phyloP scores from a whole-genome alignment of 2,113 vertebrate species.

The Dasypus novemcinctus region DNA sequence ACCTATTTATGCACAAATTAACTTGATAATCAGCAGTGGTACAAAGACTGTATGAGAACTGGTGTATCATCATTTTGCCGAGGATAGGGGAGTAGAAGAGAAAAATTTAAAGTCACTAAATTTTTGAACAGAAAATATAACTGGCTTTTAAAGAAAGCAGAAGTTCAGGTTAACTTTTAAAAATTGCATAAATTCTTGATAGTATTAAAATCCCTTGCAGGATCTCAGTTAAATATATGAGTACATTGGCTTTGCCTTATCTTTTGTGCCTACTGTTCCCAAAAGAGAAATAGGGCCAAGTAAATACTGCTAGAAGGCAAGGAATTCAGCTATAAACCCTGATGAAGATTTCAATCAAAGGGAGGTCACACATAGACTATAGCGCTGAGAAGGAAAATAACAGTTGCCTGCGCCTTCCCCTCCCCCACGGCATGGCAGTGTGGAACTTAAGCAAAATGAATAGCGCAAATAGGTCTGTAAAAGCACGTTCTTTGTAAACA shows the following conservation, averaged over 20 bases:
- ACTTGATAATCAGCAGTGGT: constrained; percentile 12
- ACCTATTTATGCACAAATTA: constrained; percentile 47
- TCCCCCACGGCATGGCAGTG: neutral
- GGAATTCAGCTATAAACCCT: constrained; percentile 53
- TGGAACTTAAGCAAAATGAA: constrained; percentile 74
- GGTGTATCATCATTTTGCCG: neutral
- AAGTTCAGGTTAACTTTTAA: neutral
- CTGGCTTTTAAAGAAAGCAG: neutral
- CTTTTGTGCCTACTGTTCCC: constrained; percentile 40
- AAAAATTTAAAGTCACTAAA: neutral
- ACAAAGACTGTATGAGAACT: constrained; percentile 27
- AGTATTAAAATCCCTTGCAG: neutral
- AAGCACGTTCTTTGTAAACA: constrained; percentile 80
- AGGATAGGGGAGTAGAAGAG: neutral
- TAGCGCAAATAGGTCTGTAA: constrained; percentile 73
- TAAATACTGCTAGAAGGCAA: constrained; percentile 67
- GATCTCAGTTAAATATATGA: neutral
- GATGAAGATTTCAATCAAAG: constrained; percentile 71
- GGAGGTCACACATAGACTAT: neutral
- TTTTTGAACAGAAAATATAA: constrained; percentile 16
- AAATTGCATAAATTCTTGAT: constrained; percentile 13
- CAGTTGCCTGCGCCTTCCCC: neutral
- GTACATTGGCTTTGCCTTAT: constrained; percentile 47
- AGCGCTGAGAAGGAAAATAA: constrained; percentile 35
- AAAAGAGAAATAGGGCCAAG: constrained; percentile 58